These are phyloP conservation scores for Conchocele bisecta DNA, from an alignment of 2,888 invertebrate species.

Conservation along the genomic window DNA sequence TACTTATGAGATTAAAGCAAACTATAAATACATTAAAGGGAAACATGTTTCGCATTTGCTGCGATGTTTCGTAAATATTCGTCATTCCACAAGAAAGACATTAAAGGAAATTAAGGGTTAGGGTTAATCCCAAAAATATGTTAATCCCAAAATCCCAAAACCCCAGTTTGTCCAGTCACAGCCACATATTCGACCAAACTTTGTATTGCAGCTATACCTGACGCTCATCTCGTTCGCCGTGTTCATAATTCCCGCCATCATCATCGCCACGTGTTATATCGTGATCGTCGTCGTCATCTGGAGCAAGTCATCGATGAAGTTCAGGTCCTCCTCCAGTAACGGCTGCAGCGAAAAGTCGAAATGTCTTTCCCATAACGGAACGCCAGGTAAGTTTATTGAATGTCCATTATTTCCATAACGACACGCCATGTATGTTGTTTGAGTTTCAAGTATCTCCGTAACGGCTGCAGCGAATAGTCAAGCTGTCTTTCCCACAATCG, in stretches of 20 bases:
- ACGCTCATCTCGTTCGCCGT: slow-evolving; percentile 87
- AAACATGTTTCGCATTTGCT: no score
- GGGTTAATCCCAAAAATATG: no score
- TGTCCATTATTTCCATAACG: no score
- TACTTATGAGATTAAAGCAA: no score
- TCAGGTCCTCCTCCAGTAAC: slow-evolving; percentile 16
- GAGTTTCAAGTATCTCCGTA: not conserved
- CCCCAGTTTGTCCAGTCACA: no score
- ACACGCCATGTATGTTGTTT: no score
- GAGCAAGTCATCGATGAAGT: slow-evolving; percentile 81
- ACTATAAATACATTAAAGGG: no score
- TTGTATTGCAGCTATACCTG: slow-evolving; percentile 93
- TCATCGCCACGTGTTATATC: slow-evolving; percentile 95
- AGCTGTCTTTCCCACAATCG: slow-evolving; percentile 19
- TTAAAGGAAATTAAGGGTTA: no score
- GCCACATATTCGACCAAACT: no score
- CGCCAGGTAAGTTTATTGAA: not conserved
- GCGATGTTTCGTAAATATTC: no score
- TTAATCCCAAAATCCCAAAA: no score
- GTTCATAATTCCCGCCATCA: slow-evolving; percentile 93
- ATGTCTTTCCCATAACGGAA: slow-evolving; percentile 25
- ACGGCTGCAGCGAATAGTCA: slow-evolving; percentile 8
- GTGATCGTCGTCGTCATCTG: slow-evolving; percentile 96
- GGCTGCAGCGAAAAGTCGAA: slow-evolving; percentile 14
- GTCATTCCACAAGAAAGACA: no score